phyloP scores from a whole-genome alignment of 2,797 vertebrate species.

The Rhinophrynus dorsalis region DNA sequence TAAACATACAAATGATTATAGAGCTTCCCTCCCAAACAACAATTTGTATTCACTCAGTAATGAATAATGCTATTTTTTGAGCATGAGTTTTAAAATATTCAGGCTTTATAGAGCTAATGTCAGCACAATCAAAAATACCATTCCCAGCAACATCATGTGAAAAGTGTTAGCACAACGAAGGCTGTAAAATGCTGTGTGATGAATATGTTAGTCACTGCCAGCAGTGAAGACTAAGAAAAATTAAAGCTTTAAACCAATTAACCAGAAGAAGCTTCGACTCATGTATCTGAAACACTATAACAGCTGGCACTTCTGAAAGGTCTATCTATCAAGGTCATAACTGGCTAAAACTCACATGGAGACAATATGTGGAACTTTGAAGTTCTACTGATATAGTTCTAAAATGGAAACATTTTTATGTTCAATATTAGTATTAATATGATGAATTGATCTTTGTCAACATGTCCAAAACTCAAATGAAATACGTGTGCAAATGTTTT shows the following conservation, averaged over 20 bases:
- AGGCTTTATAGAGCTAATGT: constrained; percentile 43
- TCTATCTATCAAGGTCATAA: constrained; percentile 46
- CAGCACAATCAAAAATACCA: constrained; percentile 45
- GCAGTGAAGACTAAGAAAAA: constrained; percentile 42
- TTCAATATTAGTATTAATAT: background rate
- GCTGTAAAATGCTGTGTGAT: constrained; percentile 46
- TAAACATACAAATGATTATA: constrained; percentile 26
- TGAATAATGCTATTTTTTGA: constrained; percentile 42
- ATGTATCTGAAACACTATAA: constrained; percentile 29
- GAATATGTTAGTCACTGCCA: constrained; percentile 46
- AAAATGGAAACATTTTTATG: constrained; percentile 5
- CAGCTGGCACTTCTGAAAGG: constrained; percentile 32
- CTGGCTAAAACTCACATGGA: constrained; percentile 1
- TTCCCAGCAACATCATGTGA: constrained; percentile 39
- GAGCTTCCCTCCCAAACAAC: constrained; percentile 26
- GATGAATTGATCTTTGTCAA: background rate
- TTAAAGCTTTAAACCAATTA: constrained; percentile 45
- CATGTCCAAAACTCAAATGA: too few species aligned
- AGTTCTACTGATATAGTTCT: background rate
- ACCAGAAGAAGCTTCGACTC: constrained; percentile 40
- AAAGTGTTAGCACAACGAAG: constrained; percentile 45
- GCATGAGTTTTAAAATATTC: constrained; percentile 44
- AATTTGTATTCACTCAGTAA: constrained; percentile 32
- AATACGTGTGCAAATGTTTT: too few species aligned
- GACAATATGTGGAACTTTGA: background rate